A percentile compares a stretch with the other conserved stretches of the same genome.
phyloP scores from a whole-genome alignment of 2,797 vertebrate genomes.

The Tenualosa ilisha region DNA sequence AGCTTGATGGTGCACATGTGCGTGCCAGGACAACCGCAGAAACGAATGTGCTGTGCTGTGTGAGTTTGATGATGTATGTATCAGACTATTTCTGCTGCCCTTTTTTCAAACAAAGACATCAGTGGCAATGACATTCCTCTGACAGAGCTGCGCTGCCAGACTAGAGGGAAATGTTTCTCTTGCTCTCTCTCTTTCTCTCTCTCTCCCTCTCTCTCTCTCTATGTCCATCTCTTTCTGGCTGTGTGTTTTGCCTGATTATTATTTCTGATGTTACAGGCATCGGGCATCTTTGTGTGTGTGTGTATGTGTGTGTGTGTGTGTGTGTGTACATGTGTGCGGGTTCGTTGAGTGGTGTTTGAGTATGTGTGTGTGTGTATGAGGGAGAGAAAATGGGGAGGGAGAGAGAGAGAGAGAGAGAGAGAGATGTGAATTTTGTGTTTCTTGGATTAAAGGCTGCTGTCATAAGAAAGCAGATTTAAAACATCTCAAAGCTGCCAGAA shows the following conservation, averaged over 20 bases:
- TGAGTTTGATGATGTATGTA: slow-evolving; percentile 1
- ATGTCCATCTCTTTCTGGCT: not conserved
- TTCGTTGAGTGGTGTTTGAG: not conserved
- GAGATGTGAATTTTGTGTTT: slow-evolving; percentile 9
- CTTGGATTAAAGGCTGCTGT: slow-evolving; percentile 19
- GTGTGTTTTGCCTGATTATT: slow-evolving; percentile 3
- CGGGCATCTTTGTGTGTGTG: not conserved
- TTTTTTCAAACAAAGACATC: slow-evolving; percentile 5
- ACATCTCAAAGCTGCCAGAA: slow-evolving; percentile 9
- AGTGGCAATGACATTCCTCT: not conserved
- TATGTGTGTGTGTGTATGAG: not conserved
- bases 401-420: not conserved
- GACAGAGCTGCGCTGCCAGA: not conserved
- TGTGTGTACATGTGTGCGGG: not conserved
- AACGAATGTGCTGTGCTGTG: not conserved
- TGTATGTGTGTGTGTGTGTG: not conserved
- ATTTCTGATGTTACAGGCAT: not conserved
- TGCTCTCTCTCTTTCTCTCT: not conserved
- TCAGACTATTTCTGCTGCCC: slow-evolving; percentile 4
- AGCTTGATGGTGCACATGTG: not conserved
- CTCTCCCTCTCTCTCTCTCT: not conserved
- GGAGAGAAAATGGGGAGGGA: not conserved
- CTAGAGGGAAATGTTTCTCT: not conserved
- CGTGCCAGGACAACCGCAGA: too few species aligned
- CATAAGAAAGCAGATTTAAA: slow-evolving; percentile 17